phyloP scores from a whole-genome alignment of 2,888 invertebrate species.

The Sarcophaga variegata region DNA sequence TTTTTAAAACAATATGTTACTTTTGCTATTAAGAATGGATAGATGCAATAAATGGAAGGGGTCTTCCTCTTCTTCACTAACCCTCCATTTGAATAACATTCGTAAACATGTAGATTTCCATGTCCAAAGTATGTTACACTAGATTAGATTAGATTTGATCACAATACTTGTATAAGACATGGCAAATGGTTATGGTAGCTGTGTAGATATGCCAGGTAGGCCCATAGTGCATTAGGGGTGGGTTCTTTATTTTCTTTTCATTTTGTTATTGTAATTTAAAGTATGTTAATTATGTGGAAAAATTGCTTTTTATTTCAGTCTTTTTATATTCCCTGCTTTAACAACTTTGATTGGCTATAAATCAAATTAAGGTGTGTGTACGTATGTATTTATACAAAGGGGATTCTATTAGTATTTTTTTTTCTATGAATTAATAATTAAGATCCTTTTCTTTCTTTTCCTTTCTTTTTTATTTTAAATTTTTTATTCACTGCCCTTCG shows the following conservation, averaged over 20 bases:
- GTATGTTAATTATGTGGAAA: conserved; percentile 68
- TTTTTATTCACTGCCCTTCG: neutral
- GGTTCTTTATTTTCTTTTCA: neutral
- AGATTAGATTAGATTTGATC: conserved; percentile 43
- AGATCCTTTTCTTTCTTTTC: neutral
- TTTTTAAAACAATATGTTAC: conserved; percentile 57
- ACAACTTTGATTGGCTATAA: conserved; percentile 56
- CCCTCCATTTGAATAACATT: neutral
- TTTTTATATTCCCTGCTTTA: conserved; percentile 17
- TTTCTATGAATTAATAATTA: conserved; percentile 24
- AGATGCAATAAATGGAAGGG: too few relatives aligned
- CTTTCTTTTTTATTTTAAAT: too few relatives aligned
- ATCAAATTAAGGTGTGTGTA: conserved; percentile 60
- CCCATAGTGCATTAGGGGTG: neutral
- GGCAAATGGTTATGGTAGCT: neutral
- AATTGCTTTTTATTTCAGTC: conserved; percentile 35
- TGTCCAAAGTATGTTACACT: conserved; percentile 16
- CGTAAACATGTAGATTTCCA: conserved; percentile 40
- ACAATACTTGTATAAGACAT: neutral
- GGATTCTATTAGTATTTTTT: neutral
- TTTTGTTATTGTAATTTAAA: neutral
- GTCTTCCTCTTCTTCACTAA: neutral
- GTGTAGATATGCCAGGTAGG: neutral
- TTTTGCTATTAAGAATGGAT: conserved; percentile 36
- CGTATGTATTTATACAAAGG: neutral